Conservation (phyloP, 2,888 invertebrate species). For the Drosophila lacicola region DNA sequence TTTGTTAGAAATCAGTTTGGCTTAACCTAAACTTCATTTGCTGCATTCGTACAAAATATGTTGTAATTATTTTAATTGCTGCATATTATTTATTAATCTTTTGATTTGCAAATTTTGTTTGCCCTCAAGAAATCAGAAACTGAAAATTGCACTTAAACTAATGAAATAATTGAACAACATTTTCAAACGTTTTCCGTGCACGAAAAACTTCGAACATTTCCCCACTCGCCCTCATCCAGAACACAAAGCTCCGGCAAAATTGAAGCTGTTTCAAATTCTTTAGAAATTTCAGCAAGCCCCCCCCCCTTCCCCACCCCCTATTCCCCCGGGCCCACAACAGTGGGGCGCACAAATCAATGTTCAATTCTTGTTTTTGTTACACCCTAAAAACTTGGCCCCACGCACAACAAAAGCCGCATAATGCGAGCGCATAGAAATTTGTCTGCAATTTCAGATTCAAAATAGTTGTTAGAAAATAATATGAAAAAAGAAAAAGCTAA, state of each 20-base stretch:
- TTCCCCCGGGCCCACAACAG: not conserved
- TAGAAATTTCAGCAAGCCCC: constrained; percentile 9
- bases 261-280: constrained; percentile 25
- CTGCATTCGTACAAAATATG: not conserved
- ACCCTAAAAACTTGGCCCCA: constrained; percentile 31
- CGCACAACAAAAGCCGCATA: constrained; percentile 55
- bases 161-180: constrained; percentile 21
- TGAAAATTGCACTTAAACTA: constrained; percentile 18
- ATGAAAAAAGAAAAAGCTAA: constrained; percentile 12
- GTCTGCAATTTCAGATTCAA: constrained; percentile 53
- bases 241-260: constrained; percentile 11
- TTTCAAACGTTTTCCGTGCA: constrained; percentile 2
- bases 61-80: not conserved
- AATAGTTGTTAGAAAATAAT: constrained; percentile 33
- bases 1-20: not conserved
- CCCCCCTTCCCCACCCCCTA: too few species aligned
- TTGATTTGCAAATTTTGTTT: not conserved
- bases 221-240: too few species aligned
- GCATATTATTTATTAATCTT: not conserved
- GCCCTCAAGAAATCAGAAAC: not conserved
- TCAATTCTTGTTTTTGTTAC: constrained; percentile 21
- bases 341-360: constrained; percentile 45
- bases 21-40: not conserved
- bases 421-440: constrained; percentile 67
- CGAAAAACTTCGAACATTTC: constrained; percentile 7